Evolutionary conservation across 1,140 invertebrate genomes (phyloP), one percentile per base, ranked within the genome.

Genomic region (Luehdorfia chinensis): DNA sequence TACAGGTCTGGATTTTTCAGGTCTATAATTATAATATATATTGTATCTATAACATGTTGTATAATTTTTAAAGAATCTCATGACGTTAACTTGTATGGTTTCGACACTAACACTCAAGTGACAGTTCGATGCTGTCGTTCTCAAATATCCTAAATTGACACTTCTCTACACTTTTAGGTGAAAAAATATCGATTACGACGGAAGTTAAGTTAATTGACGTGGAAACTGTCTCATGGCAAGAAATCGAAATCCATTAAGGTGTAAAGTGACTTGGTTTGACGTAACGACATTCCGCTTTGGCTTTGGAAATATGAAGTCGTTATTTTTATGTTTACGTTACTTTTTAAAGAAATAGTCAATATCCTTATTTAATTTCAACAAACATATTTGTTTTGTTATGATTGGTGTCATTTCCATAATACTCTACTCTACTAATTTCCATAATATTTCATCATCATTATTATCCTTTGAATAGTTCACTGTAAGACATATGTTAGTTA

Each of bases 181-280:
- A 66, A 75, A 75, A 64, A 75, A 75, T 77, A 81, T 78, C 73
- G 63, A 72, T 78, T 76, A 67, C 73, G 58, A 33, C 68, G 75
- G 77, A 78, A 76, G 66, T 75, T 47, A 67, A 59, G 66, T 59
- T 75, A 70, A 75, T 74, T 75, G 74, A 68, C 19, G 67, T 55
- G 68, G 74, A 80, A 77, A 75, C 56, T 74, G 74, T 77, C 76
- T 62, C 66, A 67, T 73, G 57, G 57, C 59, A 55, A 71, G 54
- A 57, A 59, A 59, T 57, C 54, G 50, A 55, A 63, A 60, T 66
- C 73, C 73, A 75, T 73, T 75, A 74, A 59, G 61, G 70, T 72
- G 70, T 74, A 60, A 69, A 69, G 59, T 67, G 66, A 75, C 57
- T 63, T 30, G 59, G 53, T 62, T 53, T 70, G 70, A 73, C 75